Evolutionary conservation across 2,888 invertebrate species (phyloP).

Genomic region (Acronicta alni): DNA sequence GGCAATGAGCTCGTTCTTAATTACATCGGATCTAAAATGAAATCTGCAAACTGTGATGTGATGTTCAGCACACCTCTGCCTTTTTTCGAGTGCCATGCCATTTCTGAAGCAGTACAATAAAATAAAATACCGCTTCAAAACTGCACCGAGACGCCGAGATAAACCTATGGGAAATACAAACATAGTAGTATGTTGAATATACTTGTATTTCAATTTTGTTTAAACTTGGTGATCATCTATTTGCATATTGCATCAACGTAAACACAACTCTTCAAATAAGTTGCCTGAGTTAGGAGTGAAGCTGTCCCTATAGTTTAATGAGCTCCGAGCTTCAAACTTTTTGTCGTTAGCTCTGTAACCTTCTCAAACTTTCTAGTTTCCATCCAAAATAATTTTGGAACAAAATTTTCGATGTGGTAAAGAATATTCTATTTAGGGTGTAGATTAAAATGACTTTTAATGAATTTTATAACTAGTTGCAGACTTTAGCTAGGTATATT

Average conservation of each 20-base stretch:
- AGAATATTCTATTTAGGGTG: not conserved
- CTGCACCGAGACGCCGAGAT: too few relatives aligned
- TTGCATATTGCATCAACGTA: slow-evolving; percentile 27
- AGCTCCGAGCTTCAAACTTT: slow-evolving; percentile 38
- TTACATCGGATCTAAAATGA: too few relatives aligned
- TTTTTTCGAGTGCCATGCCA: too few relatives aligned
- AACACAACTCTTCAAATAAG: slow-evolving; percentile 18
- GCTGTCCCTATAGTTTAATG: slow-evolving; percentile 43
- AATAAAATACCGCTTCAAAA: too few relatives aligned
- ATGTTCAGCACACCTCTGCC: too few relatives aligned
- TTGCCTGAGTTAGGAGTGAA: slow-evolving; percentile 17
- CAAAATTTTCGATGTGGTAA: not conserved
- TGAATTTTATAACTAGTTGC: too few relatives aligned
- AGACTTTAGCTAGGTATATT: too few relatives aligned
- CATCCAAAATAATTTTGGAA: slow-evolving; percentile 12
- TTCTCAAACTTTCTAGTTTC: slow-evolving; percentile 22
- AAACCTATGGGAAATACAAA: too few relatives aligned
- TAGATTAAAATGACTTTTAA: not conserved
- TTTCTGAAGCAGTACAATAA: too few relatives aligned
- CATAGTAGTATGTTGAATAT: not conserved
- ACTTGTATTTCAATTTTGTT: not conserved
- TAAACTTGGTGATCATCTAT: slow-evolving; percentile 3
- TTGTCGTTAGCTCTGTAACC: slow-evolving; percentile 21
- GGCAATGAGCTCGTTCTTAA: too few relatives aligned
- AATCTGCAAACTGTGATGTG: too few relatives aligned